These are phyloP conservation scores for Isaurus tuberculatus DNA, from an alignment of 92 coral and sea anemone species.

Conservation along the genomic window DNA sequence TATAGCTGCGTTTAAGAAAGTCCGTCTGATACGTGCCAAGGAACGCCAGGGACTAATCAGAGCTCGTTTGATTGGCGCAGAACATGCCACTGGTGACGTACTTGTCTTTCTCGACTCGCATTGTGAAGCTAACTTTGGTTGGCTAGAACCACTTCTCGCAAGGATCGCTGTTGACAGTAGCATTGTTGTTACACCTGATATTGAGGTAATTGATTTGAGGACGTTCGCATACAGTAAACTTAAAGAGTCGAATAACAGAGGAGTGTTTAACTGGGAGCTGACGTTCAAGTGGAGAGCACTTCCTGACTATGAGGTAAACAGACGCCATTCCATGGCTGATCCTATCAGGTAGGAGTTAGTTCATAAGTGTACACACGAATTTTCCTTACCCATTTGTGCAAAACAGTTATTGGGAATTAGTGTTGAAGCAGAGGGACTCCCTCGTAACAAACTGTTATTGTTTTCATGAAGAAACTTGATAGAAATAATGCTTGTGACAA, in stretches of 20 bases:
- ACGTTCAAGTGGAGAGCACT: constrained; percentile 93
- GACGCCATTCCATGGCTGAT: constrained; percentile 75
- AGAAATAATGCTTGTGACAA: too few species aligned
- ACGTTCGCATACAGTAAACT: constrained; percentile 83
- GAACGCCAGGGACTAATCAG: constrained; percentile 92
- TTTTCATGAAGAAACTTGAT: too few species aligned
- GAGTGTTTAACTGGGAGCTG: constrained; percentile 97
- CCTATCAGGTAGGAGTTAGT: constrained; percentile 73
- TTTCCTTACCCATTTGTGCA: too few species aligned
- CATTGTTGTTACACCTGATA: constrained; percentile 96
- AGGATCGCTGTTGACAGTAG: constrained; percentile 89
- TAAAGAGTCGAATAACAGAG: constrained; percentile 83
- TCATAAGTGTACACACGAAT: background rate
- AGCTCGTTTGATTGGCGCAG: constrained; percentile 94
- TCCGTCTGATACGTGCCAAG: constrained; percentile 81
- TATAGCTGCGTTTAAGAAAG: constrained; percentile 72
- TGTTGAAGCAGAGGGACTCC: too few species aligned
- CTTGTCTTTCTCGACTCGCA: constrained; percentile 96
- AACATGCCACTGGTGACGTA: constrained; percentile 83
- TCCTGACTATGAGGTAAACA: constrained; percentile 83
- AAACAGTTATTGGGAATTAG: too few species aligned
- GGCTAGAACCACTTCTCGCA: constrained; percentile 99
- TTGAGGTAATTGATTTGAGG: constrained; percentile 89
- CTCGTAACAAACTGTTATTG: too few species aligned
- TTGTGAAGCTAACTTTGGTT: constrained; percentile 94